Conservation (phyloP, 2,113 vertebrate genomes). For the Oryzias curvinotus region DNA sequence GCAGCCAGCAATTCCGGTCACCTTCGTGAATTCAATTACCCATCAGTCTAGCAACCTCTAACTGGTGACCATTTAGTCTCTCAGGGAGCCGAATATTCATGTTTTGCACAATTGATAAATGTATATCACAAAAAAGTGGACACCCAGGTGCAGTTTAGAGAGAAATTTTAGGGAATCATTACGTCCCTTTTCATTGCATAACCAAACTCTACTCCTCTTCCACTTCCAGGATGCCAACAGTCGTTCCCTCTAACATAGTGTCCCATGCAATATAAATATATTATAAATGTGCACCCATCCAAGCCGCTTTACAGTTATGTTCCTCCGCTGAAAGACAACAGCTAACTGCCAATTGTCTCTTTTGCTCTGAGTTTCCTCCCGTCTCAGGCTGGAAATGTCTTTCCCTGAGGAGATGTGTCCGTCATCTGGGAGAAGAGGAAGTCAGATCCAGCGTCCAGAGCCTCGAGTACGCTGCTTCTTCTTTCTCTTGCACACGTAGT, state of each 20-base stretch:
- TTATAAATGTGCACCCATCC: conserved; percentile 6
- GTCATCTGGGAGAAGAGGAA: conserved; percentile 7
- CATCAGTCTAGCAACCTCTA: background rate
- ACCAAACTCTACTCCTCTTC: background rate
- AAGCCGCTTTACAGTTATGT: conserved; percentile 10
- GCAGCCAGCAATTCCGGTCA: background rate
- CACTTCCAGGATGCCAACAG: conserved; percentile 13
- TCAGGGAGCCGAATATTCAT: background rate
- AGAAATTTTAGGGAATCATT: conserved; percentile 4
- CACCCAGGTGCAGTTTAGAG: no score
- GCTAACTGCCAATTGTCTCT: conserved; percentile 1
- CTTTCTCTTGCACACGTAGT: conserved; percentile 95
- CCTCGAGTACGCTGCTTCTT: conserved; percentile 89
- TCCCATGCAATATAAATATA: conserved; percentile 8
- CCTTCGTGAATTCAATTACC: background rate
- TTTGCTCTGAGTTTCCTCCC: conserved; percentile 2
- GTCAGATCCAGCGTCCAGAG: conserved; percentile 72
- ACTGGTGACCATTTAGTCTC: background rate
- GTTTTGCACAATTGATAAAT: background rate
- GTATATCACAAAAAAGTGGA: background rate
- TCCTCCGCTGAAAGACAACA: conserved; percentile 11
- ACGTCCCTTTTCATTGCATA: background rate
- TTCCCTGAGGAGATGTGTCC: conserved; percentile 55
- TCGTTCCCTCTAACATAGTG: conserved; percentile 1
- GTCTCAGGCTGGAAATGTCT: conserved; percentile 42